Percentiles rank a stretch among this genome's conserved stretches.
phyloP scores from a whole-genome alignment of 2,797 vertebrate species.

The Anomalospiza imberbis region DNA sequence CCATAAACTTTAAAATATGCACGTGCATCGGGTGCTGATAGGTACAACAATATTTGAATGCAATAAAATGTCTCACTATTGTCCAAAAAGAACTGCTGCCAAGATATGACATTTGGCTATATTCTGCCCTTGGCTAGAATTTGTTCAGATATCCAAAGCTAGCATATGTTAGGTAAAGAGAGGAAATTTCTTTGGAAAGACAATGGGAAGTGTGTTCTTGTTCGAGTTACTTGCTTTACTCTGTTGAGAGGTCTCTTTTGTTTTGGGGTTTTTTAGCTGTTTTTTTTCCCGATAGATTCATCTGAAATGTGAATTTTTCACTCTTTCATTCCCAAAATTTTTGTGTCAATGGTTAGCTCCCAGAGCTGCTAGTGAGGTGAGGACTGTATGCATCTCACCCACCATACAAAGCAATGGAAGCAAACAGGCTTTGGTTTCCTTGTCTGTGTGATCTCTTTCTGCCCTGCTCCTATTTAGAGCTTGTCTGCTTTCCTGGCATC shows the following conservation, averaged over 20 bases:
- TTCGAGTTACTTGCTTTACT: not conserved
- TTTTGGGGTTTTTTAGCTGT: not conserved
- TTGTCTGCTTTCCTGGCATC: not conserved
- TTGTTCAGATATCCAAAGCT: not conserved
- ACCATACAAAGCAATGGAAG: accelerated
- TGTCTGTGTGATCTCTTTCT: not conserved
- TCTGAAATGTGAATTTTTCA: not conserved
- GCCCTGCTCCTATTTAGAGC: not conserved
- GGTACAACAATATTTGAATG: not conserved
- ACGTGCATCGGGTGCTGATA: slow-evolving; percentile 17
- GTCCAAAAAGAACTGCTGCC: not conserved
- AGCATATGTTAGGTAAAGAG: not conserved
- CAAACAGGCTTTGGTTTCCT: not conserved
- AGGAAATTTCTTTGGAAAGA: not conserved
- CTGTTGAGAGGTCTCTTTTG: not conserved
- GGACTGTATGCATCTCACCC: not conserved
- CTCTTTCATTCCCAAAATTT: not conserved
- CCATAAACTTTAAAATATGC: not conserved
- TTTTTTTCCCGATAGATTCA: not conserved
- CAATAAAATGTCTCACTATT: not conserved
- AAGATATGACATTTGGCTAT: not conserved
- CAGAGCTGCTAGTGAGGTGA: not conserved
- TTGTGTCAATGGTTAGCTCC: not conserved
- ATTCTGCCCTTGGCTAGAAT: not conserved
- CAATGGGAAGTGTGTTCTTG: not conserved